Percentiles rank a stretch among this genome's conserved stretches.
Conservation (phyloP, 1,140 invertebrate species). For the Cotesia chilonis region DNA sequence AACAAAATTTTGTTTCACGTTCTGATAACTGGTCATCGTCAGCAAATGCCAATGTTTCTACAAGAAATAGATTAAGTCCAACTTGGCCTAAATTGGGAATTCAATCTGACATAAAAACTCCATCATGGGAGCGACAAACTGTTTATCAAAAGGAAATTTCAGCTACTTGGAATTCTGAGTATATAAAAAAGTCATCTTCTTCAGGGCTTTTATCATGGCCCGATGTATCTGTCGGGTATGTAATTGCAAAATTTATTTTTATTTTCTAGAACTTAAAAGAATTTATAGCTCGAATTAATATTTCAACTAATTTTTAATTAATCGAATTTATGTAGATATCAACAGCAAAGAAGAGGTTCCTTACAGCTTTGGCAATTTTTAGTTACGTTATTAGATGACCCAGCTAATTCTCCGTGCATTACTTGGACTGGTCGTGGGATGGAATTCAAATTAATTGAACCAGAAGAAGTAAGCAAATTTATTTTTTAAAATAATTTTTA, state of each 20-base stretch:
- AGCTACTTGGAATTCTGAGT: slow-evolving; percentile 55
- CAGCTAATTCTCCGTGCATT: slow-evolving; percentile 85
- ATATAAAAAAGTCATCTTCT: slow-evolving; percentile 49
- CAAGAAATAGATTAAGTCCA: slow-evolving; percentile 52
- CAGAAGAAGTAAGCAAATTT: slow-evolving; percentile 79
- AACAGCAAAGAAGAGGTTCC: slow-evolving; percentile 75
- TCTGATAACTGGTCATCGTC: slow-evolving; percentile 48
- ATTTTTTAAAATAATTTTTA: slow-evolving; percentile 18
- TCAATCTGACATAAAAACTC: slow-evolving; percentile 52
- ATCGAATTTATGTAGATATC: slow-evolving; percentile 55
- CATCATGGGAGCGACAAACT: slow-evolving; percentile 52
- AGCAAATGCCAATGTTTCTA: slow-evolving; percentile 38
- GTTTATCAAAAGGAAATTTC: slow-evolving; percentile 54
- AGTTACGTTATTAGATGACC: slow-evolving; percentile 88
- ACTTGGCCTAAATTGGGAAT: slow-evolving; percentile 57
- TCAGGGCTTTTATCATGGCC: slow-evolving; percentile 49
- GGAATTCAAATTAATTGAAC: slow-evolving; percentile 94
- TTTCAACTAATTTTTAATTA: no score
- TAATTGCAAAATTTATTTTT: not conserved
- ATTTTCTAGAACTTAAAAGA: not conserved
- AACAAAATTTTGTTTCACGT: slow-evolving; percentile 42
- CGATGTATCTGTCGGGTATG: slow-evolving; percentile 52
- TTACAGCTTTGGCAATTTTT: slow-evolving; percentile 95
- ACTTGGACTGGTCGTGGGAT: slow-evolving; percentile 94
- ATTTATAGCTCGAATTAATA: not conserved